Evolutionary conservation across 2,888 invertebrate species (phyloP), one percentile per base, ranked within the genome.

Genomic region (Ditula angustiorana): DNA sequence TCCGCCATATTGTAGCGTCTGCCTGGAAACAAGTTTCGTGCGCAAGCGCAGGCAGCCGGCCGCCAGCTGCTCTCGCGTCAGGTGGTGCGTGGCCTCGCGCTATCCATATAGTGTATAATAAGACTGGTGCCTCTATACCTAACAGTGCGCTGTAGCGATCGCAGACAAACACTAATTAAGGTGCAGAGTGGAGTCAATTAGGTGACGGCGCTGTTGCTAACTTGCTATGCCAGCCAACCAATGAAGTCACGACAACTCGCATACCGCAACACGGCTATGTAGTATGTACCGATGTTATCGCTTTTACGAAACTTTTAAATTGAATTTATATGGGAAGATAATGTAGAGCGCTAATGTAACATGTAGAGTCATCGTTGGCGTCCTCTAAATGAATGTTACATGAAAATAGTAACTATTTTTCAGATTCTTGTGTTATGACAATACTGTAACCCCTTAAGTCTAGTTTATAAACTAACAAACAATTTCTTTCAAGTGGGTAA

Each of bases 11-110:
- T 86, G 85, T 77, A 83, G 79, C 82, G 85, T 84, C 80, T 88
- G 86, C 82, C 85, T 85, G 75, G 79, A 90, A 91, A 92, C 91
- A 76, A 87, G 91, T 91, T 92, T 89, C 75, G 82, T 82, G 82
- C 82, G 81, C 86, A 84, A 79, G 81, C 85, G 83, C 83, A 83
- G 80, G 76, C 84, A 82, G 83, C 87, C 88, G 89, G 86, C 86
- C 78, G 88, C 83, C 90, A 90, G 88, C 90, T 90, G 90, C 76
- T 83, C 78, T 83, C 79, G 78, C 81, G 88, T 91, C 91, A 90
- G 90, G 89, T 91, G 91, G 86, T 87, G 80, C 77, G 87, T 81
- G 86, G 84, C 86, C 86, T 86, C 83, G 85, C 83, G 85, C 80
- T 78, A 76, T 74, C 79, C 74, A 80, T 80, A 79, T 81, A 81